Evolutionary conservation across 2,797 vertebrate genomes (phyloP).

Genomic region (Argyrosomus regius): DNA sequence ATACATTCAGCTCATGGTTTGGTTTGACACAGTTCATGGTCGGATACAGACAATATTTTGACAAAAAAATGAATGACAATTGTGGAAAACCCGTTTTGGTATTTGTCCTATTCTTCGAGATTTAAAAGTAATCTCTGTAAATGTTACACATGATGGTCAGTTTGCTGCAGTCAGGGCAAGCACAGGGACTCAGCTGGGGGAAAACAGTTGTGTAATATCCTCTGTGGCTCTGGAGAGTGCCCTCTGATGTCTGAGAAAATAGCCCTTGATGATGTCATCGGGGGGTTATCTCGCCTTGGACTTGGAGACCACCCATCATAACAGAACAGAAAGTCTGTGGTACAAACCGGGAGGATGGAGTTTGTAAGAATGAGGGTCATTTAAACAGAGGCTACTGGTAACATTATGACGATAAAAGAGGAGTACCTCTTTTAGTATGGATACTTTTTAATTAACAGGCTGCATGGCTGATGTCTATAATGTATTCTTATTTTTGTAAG

Average conservation of each 20-base stretch:
- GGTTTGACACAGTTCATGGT: not conserved
- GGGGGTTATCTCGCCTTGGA: not conserved
- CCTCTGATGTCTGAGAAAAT: slow-evolving; percentile 24
- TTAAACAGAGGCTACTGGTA: not conserved
- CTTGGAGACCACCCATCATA: slow-evolving; percentile 9
- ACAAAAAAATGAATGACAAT: too few relatives aligned
- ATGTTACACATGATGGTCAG: not conserved
- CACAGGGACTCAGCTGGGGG: not conserved
- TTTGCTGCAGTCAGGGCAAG: not conserved
- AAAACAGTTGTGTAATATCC: not conserved
- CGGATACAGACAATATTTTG: not conserved
- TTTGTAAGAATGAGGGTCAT: not conserved
- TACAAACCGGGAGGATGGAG: not conserved
- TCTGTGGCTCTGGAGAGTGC: not conserved
- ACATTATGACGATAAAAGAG: not conserved
- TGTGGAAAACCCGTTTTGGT: not conserved
- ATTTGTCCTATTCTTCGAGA: not conserved
- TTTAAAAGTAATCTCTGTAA: not conserved
- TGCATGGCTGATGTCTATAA: not conserved
- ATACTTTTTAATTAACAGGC: not conserved
- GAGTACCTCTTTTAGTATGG: not conserved
- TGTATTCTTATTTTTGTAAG: not conserved
- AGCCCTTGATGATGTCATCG: slow-evolving; percentile 24
- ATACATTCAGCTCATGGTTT: not conserved
- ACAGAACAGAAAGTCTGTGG: not conserved